Evolutionary conservation across 2,888 invertebrate genomes (phyloP), one percentile per base, ranked within the genome.

Genomic region (Dryobotodes eremita): DNA sequence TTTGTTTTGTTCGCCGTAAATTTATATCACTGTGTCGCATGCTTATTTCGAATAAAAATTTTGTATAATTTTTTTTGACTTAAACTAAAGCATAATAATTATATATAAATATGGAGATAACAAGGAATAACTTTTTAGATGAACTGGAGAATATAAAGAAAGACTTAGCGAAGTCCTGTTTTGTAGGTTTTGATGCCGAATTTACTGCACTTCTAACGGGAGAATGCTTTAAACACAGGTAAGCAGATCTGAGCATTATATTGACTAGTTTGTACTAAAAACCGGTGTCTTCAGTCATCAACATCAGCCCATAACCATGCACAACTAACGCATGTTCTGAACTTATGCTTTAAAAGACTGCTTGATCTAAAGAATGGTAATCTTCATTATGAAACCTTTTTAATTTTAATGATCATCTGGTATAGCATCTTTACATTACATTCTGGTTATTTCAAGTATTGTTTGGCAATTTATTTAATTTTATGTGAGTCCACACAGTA

Each of bases 111-210:
- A 98, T 98, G 98, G 97, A 98, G 91, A 97, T 98, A 85, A 97
- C 97, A 1, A 95, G 93, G 73, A 92, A 95, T 50, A 98, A 98
- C 94, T 98, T 98, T 91, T 90, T 95, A 3, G 94, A 97, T 61
- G 92, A 97, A 75, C 95, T 97, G 84, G 97, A 97, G 17, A 94
- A 97, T 88, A 97, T 98, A 85, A 94, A 97, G 87, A 92, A 93
- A 82, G 93, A 96, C 80, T 93, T 98, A 48, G 96, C 97, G 90
- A 95, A 96, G 70, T 97, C 98, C 15, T 97, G 97, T 86, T 98
- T 98, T 91, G 93, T 98, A 87, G 97, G 98, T 26, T 96, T 98
- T 86, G 98, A 98, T 93, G 97, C 98, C 23, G 98, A 98, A 95
- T 98, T 98, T 91, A 98, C 98, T 79, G 98, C 96, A 68, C 91